Base-by-base conservation (phyloP, 1,140 invertebrate species). In the Drosophila ercepeae region DNA sequence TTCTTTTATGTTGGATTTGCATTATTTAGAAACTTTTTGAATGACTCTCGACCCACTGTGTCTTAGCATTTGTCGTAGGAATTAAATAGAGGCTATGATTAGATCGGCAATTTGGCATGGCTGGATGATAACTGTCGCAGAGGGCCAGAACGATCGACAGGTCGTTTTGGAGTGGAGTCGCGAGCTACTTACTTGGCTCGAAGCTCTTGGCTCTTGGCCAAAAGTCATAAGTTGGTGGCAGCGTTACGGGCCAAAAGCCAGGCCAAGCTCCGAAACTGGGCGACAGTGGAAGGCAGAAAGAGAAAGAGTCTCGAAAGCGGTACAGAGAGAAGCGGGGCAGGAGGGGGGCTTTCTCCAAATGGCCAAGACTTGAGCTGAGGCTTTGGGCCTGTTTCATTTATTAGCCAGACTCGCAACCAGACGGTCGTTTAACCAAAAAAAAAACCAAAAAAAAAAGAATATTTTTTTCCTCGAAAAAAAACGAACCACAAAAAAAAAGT, bases 101-200 rank as follows among this genome's bases (percentile, higher is more conserved):
- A 89, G 89, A 90, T 90, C 72, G 74, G 53, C 70, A 79, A 90
- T 90, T 90, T 79, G 72, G 70, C 73, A 86, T 77, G 89, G 48
- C 81, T 90, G 83, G 89, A 86, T 90, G 89, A 86, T 90, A 83
- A 68, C 65, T 78, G 75, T 89, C 79, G 77, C 53, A 75, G 67
- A 57, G 32, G 25, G 42, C 55, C 58, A 82, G 78, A 83, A 78
- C 74, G 39, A 76, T 81, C 68, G 57, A 39, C 61, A 45, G 60
- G 36, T 44, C 32, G 45, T 11, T 25, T 14, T 8, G 3, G 13
- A 39, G 45, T 13, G 19, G 25, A 51, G 9, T 19, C 14, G 19
- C 18, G 14, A 42, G 39, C 19, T 41, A 9, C 6, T 2, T 6
- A 16, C 36, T 7, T 14, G 34, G 39, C 36, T 39, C 36, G 36